These are phyloP conservation scores for Anas bahamensis DNA, from an alignment of 2,797 vertebrate genomes.

Conservation along the genomic window DNA sequence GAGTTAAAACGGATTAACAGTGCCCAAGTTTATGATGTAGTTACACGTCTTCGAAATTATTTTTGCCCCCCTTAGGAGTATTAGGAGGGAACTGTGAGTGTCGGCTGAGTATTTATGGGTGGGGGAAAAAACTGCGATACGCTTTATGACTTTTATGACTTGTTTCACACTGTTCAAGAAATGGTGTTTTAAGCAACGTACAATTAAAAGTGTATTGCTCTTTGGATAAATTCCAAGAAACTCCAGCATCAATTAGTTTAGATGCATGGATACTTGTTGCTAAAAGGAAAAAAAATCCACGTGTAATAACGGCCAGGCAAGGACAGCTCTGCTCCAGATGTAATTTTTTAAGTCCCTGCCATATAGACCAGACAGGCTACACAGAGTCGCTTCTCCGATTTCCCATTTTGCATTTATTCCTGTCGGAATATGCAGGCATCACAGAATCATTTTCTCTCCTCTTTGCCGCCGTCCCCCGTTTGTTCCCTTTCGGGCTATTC, in stretches of 20 bases:
- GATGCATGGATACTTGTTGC: conserved; percentile 72
- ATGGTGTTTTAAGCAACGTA: conserved; percentile 75
- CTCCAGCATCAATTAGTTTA: conserved; percentile 68
- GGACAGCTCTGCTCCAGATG: not conserved
- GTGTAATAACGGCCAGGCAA: not conserved
- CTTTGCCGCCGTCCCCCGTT: not conserved
- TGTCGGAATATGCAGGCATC: not conserved
- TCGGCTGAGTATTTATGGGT: conserved; percentile 49
- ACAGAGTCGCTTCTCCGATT: not conserved
- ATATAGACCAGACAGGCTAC: not conserved
- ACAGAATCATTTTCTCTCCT: not conserved
- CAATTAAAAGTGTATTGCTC: conserved; percentile 71
- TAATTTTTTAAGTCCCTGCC: not conserved
- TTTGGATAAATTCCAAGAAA: conserved; percentile 73
- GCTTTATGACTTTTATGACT: conserved; percentile 74
- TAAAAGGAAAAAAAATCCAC: not conserved
- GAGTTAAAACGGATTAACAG: conserved; percentile 46
- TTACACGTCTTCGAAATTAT: conserved; percentile 22
- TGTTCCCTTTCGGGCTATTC: not conserved
- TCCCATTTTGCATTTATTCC: conserved; percentile 11
- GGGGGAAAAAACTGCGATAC: not conserved
- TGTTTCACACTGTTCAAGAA: conserved; percentile 72
- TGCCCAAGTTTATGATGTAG: conserved; percentile 50
- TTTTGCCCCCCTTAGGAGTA: conserved; percentile 46
- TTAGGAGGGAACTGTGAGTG: conserved; percentile 33